Evolutionary conservation across 2,888 invertebrate genomes (phyloP), one percentile per base, ranked within the genome.

Genomic region (Cerastis leucographa): DNA sequence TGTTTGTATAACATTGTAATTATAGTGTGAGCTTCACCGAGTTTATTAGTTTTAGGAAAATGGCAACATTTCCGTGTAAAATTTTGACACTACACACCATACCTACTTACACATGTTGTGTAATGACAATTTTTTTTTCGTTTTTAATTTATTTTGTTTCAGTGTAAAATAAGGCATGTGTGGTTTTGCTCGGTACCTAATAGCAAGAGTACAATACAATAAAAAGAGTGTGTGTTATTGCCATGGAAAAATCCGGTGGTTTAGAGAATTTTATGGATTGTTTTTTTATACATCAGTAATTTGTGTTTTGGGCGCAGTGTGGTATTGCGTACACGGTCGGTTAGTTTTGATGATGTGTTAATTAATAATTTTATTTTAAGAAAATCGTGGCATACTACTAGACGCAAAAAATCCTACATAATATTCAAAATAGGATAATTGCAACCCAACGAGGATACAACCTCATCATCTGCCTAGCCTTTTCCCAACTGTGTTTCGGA

Each of bases 1-100:
- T 89, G 88, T 88, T 87, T 85, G 82, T 84, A 78, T 78, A 82
- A 84, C 88, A 85, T 81, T 72, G 80, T 88, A 83, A 85, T 88
- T 83, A 88, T 77, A 83, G 72, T 49, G 62, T 61, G 56, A 76
- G 75, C 74, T 61, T 54, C 64, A n/a, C 51, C 69, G 67, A 81
- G 85, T 88, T 76, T 85, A 88, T 85, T 88, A 87, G 82, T 78
- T 80, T 81, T 46, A 51, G 40, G 46, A 85, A 84, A 82, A 82
- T 66, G 14, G 14, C 70, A 65, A 73, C 56, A 56, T 72, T 77
- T 76, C 59, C 65, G 29, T 8, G 14, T 46, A 0, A n/a, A 49
- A 40, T 19, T 22, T 35, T 35, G 35, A 35, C 35, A 35, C 3
- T 2, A 35, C 35, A 35, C 35, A 35, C 35, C 35, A 35, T 35